phyloP scores from a whole-genome alignment of 64 coral and sea anemone genomes.

The Anthopleura sola region DNA sequence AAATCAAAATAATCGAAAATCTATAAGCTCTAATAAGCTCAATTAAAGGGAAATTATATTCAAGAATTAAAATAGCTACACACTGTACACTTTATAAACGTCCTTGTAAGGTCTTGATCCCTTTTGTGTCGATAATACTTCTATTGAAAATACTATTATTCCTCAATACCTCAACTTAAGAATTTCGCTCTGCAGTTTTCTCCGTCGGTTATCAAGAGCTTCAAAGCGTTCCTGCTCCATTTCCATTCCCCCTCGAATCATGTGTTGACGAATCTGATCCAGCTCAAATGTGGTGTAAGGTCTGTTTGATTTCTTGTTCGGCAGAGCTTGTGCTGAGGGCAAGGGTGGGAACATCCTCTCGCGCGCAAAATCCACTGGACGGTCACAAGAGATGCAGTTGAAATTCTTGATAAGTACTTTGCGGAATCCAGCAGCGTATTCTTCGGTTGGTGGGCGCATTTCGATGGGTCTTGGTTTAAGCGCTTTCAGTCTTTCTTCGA shows the following conservation, averaged over 20 bases:
- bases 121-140: too few relatives aligned
- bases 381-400: constrained; percentile 83
- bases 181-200: constrained; percentile 70
- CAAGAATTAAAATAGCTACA: neutral
- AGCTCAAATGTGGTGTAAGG: constrained; percentile 89
- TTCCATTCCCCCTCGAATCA: constrained; percentile 67
- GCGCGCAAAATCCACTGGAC: constrained; percentile 56
- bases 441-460: constrained; percentile 44
- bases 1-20: constrained; percentile 4
- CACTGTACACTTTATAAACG: too few relatives aligned
- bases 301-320: constrained; percentile 73
- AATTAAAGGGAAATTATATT: neutral
- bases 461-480: constrained; percentile 66
- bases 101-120: too few relatives aligned
- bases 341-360: constrained; percentile 73
- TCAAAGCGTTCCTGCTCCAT: constrained; percentile 81
- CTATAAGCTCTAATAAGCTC: too few relatives aligned
- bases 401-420: constrained; percentile 62
- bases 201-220: constrained; percentile 67
- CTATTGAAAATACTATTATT: too few relatives aligned
- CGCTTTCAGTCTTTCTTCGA: constrained; percentile 59
- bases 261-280: constrained; percentile 91
- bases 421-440: constrained; percentile 67
- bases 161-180: constrained; percentile 62
- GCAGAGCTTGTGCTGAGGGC: constrained; percentile 54